phyloP scores from a whole-genome alignment of 2,797 vertebrate species.

The Acrossocheilus fasciatus region DNA sequence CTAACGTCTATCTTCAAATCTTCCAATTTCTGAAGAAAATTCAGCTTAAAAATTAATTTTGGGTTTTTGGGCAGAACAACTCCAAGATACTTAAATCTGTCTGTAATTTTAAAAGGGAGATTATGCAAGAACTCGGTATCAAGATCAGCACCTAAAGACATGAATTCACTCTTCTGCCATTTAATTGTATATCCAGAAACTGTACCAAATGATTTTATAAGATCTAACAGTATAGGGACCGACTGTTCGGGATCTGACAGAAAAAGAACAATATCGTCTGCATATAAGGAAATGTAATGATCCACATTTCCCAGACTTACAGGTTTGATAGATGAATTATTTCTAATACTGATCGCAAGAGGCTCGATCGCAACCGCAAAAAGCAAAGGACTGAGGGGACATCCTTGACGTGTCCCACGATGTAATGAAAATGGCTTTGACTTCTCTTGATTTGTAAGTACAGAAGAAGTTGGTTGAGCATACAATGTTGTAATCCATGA shows the following conservation, averaged over 20 bases:
- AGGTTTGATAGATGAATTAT: background rate
- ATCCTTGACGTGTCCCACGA: too few species aligned
- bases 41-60: too few species aligned
- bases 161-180: slow-evolving; percentile 26
- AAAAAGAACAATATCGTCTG: slow-evolving; percentile 2
- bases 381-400: too few species aligned
- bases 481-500: background rate
- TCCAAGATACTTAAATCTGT: too few species aligned
- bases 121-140: too few species aligned
- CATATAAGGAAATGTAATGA: slow-evolving; percentile 8
- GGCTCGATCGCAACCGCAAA: background rate
- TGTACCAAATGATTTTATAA: slow-evolving; percentile 2
- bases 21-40: too few species aligned
- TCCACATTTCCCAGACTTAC: slow-evolving; percentile 8
- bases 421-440: background rate
- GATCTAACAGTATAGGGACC: background rate
- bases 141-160: too few species aligned
- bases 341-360: background rate
- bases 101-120: too few species aligned
- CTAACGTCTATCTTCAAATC: too few species aligned
- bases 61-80: too few species aligned
- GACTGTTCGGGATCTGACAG: background rate
- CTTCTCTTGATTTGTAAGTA: too few species aligned
- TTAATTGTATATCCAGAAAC: slow-evolving; percentile 33
- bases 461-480: too few species aligned